These are phyloP conservation scores for Branchinecta lynchi DNA, from an alignment of 1,140 invertebrate genomes.

Conservation along the genomic window DNA sequence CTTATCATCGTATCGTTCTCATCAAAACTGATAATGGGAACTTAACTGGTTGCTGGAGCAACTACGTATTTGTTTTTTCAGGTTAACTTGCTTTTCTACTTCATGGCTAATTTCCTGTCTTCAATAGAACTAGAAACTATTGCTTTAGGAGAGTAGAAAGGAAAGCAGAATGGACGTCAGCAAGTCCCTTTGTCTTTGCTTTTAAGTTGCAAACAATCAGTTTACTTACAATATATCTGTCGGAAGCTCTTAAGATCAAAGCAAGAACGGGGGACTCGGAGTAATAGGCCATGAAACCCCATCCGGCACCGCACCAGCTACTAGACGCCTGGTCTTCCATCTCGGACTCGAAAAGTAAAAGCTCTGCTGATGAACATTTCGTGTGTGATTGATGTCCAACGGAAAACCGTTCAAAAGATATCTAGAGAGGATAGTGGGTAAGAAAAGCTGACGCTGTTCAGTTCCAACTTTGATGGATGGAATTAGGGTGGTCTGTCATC, in stretches of 20 bases:
- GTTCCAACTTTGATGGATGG: no score
- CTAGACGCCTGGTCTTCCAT: background rate
- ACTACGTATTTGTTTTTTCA: background rate
- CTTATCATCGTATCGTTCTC: no score
- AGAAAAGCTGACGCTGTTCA: no score
- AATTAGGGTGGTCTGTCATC: no score
- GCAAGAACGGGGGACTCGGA: background rate
- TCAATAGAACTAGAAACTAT: background rate
- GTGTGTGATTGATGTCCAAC: background rate
- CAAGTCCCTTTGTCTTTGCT: background rate
- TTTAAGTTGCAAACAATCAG: background rate
- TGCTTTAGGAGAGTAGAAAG: background rate
- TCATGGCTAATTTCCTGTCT: background rate
- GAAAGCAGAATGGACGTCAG: background rate
- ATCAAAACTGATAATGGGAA: no score
- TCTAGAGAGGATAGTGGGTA: background rate
- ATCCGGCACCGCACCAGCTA: background rate
- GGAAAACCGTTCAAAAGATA: slow-evolving; percentile 6
- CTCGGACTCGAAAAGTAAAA: background rate
- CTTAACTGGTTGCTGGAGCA: no score
- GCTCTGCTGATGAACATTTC: background rate
- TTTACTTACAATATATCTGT: background rate
- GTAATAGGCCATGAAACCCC: background rate
- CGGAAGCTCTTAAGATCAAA: background rate
- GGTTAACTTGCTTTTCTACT: background rate